These are phyloP conservation scores for Pelobates cultripes DNA, from an alignment of 2,797 vertebrate species.

Conservation along the genomic window DNA sequence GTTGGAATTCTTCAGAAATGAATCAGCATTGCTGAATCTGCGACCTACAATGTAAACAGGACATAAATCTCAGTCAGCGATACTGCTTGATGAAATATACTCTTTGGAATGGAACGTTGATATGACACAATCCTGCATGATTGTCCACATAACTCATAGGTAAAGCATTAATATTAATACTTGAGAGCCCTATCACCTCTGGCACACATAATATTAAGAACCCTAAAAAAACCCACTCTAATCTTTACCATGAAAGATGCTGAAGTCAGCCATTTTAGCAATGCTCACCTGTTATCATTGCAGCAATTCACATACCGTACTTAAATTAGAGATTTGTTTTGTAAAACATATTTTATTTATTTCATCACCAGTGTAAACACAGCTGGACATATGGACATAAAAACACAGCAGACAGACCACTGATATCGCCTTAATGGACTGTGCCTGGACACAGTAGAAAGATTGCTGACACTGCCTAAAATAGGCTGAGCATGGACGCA, in stretches of 20 bases:
- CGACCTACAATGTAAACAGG: too few relatives aligned
- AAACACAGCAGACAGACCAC: constrained; percentile 22
- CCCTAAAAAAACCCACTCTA: too few relatives aligned
- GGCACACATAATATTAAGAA: too few relatives aligned
- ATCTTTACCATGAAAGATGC: not conserved
- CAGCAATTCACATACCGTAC: constrained; percentile 5
- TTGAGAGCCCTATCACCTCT: too few relatives aligned
- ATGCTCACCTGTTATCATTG: not conserved
- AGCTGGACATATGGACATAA: constrained; percentile 28
- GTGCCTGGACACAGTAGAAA: constrained; percentile 18
- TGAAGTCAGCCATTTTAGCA: not conserved
- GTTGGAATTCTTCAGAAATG: too few relatives aligned
- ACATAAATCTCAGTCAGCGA: too few relatives aligned
- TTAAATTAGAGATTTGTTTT: not conserved
- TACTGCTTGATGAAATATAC: too few relatives aligned
- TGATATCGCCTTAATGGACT: constrained; percentile 18
- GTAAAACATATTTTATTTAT: constrained; percentile 31
- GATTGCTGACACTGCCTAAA: not conserved
- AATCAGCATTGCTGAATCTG: too few relatives aligned
- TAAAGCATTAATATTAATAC: too few relatives aligned
- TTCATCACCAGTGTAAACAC: constrained; percentile 28
- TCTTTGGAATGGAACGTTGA: too few relatives aligned
- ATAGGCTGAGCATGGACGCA: constrained; percentile 8
- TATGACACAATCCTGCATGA: too few relatives aligned
- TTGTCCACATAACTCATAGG: too few relatives aligned